phyloP scores from a whole-genome alignment of 2,888 invertebrate genomes.

The Zele albiditarsus region DNA sequence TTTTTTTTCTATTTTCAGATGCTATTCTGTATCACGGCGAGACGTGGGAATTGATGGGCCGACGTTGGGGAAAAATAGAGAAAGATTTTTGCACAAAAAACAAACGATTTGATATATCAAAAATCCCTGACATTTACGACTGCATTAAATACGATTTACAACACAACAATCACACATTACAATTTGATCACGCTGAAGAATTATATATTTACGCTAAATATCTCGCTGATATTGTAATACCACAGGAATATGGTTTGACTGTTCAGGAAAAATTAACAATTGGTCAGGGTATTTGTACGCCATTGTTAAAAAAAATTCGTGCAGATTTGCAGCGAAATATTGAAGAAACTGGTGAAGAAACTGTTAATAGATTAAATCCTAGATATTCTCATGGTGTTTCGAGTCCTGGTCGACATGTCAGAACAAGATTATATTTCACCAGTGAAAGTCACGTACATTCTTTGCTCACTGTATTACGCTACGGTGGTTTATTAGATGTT shows the following conservation, averaged over 20 bases:
- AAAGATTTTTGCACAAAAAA: constrained; percentile 97
- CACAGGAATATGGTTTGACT: constrained; percentile 98
- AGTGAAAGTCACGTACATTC: constrained; percentile 99
- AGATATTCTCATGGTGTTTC: constrained; percentile 98
- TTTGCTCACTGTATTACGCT: constrained; percentile 93
- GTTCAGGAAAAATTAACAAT: constrained; percentile 96
- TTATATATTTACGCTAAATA: constrained; percentile 96
- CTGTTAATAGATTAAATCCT: constrained; percentile 96
- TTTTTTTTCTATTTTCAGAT: constrained; percentile 75
- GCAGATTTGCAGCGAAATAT: constrained; percentile 96
- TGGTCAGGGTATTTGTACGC: constrained; percentile 97
- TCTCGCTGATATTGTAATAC: constrained; percentile 98
- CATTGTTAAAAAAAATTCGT: constrained; percentile 94
- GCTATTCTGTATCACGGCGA: constrained; percentile 97
- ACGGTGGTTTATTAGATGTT: constrained; percentile 91
- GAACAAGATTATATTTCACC: constrained; percentile 99
- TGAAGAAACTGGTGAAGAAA: constrained; percentile 92
- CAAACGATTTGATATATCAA: constrained; percentile 96
- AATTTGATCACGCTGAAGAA: constrained; percentile 94
- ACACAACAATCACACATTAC: constrained; percentile 96
- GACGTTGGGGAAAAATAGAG: constrained; percentile 98
- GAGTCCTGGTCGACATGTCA: constrained; percentile 97
- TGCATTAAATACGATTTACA: constrained; percentile 99
- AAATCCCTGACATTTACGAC: constrained; percentile 99
- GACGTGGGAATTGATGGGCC: constrained; percentile 98